phyloP scores from a whole-genome alignment of 2,888 invertebrate species.

The Drosophila flavopinicola region DNA sequence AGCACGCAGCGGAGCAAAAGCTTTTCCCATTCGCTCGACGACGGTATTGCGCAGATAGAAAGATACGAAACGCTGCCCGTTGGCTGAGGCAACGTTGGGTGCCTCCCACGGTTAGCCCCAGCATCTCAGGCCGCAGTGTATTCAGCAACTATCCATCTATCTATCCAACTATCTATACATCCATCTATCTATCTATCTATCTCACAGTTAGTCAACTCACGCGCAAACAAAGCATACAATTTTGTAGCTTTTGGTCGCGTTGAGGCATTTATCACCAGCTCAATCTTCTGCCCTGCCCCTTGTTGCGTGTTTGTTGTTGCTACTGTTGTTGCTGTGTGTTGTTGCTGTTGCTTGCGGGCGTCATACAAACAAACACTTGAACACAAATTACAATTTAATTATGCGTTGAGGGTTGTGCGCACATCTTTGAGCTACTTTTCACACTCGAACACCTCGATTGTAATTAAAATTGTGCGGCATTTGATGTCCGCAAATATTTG shows the following conservation, averaged over 20 bases:
- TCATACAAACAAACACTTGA: conserved; percentile 65
- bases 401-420: conserved; percentile 60
- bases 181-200: conserved; percentile 5
- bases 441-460: conserved; percentile 65
- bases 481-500: conserved; percentile 77
- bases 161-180: conserved; percentile 1
- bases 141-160: conserved; percentile 9
- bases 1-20: conserved; percentile 36
- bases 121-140: conserved; percentile 24
- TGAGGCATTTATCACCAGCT: conserved; percentile 57
- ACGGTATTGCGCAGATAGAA: conserved; percentile 79
- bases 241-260: conserved; percentile 30
- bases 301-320: conserved; percentile 65
- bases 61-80: conserved; percentile 52
- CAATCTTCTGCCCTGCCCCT: conserved; percentile 54
- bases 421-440: conserved; percentile 63
- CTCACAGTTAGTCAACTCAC: conserved; percentile 22
- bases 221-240: conserved; percentile 41
- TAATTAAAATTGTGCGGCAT: conserved; percentile 72
- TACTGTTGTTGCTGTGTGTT: conserved; percentile 22
- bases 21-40: conserved; percentile 70
- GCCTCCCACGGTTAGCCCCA: conserved; percentile 43
- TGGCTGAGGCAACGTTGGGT: conserved; percentile 63
- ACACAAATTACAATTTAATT: conserved; percentile 82
- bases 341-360: conserved; percentile 48